Conservation (phyloP, 2,113 vertebrate species). For the Corydoras maculifer region DNA sequence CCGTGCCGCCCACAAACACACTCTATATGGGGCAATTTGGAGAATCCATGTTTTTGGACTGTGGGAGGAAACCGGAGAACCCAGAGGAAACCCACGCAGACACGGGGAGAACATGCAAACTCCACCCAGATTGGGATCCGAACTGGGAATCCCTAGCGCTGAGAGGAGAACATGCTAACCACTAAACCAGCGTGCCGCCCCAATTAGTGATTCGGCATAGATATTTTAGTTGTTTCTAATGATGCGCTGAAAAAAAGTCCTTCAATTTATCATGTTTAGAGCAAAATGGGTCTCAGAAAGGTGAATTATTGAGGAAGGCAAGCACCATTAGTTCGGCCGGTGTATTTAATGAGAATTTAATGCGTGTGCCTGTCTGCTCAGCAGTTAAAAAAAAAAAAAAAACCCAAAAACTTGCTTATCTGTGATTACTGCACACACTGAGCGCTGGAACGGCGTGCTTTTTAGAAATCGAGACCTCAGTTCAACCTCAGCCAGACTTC, state of each 20-base stretch:
- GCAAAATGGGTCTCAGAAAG: neutral
- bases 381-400: slow-evolving; percentile 13
- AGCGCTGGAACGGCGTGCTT: slow-evolving; percentile 10
- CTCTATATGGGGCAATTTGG: too few species aligned
- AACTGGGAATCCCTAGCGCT: too few species aligned
- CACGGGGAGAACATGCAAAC: too few species aligned
- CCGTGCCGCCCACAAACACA: too few species aligned
- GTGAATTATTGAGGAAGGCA: neutral
- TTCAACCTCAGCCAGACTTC: slow-evolving; percentile 18
- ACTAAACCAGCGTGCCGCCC: too few species aligned
- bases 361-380: slow-evolving; percentile 7
- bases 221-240: neutral
- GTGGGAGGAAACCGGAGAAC: too few species aligned
- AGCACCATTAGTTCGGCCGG: neutral
- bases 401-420: slow-evolving; percentile 9
- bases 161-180: too few species aligned
- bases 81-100: too few species aligned
- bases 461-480: slow-evolving; percentile 28
- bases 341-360: slow-evolving; percentile 18
- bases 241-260: neutral
- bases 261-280: slow-evolving; percentile 3
- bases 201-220: neutral
- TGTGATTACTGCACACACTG: slow-evolving; percentile 10
- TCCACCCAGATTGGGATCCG: too few species aligned
- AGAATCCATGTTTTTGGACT: too few species aligned